phyloP scores from a whole-genome alignment of 2,797 vertebrate species.

The Pyrocephalus nanus region DNA sequence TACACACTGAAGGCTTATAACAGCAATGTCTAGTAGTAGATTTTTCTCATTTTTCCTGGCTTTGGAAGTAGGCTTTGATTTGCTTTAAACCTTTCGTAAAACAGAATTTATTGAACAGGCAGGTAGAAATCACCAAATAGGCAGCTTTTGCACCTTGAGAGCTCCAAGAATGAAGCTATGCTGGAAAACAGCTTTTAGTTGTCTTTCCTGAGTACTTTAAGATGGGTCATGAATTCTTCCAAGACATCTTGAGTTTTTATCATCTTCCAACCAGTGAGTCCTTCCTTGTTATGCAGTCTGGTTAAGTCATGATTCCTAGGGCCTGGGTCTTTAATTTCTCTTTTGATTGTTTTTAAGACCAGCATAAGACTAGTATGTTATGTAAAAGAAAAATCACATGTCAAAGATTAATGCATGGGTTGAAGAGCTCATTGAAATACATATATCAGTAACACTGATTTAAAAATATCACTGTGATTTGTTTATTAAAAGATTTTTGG shows the following conservation, averaged over 20 bases:
- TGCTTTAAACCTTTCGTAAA: neutral
- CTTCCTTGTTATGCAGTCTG: neutral
- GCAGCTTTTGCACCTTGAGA: neutral
- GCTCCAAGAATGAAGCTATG: rapidly evolving
- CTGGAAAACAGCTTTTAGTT: neutral
- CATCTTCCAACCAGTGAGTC: rapidly evolving
- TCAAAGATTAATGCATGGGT: neutral
- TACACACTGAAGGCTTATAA: neutral
- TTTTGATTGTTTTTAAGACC: neutral
- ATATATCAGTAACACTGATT: neutral
- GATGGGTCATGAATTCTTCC: neutral
- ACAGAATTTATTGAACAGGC: neutral
- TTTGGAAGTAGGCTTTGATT: neutral
- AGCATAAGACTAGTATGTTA: neutral
- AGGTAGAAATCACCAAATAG: neutral
- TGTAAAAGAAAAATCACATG: neutral
- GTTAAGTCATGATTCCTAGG: neutral
- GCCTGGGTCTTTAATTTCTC: neutral
- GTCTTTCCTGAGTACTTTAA: neutral
- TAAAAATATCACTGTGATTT: neutral
- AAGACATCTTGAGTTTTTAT: neutral
- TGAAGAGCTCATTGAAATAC: neutral
- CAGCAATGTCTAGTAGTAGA: neutral
- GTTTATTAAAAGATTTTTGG: neutral
- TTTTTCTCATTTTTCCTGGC: neutral